Percentiles rank a stretch among this genome's conserved stretches.
phyloP scores from a whole-genome alignment of 2,113 vertebrate species.

The Natator depressus region DNA sequence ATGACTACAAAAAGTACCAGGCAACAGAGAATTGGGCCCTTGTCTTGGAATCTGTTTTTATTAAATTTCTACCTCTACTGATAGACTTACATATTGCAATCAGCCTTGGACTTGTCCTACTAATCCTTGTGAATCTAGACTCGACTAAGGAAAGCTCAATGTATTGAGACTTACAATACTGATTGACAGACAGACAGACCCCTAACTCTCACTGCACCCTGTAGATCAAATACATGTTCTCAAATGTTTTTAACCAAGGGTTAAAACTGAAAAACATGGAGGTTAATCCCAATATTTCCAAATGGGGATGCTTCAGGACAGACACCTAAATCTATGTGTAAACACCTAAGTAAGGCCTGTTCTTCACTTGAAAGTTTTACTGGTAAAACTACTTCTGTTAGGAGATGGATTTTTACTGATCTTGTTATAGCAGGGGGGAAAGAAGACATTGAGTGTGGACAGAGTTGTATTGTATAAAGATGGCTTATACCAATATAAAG shows the following conservation, averaged over 20 bases:
- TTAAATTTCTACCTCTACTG: not conserved
- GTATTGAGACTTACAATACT: not conserved
- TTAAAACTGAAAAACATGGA: not conserved
- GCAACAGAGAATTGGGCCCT: not conserved
- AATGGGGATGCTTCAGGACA: not conserved
- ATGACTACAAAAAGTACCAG: not conserved
- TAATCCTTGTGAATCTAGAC: not conserved
- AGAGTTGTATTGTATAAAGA: fast-evolving
- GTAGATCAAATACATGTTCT: not conserved
- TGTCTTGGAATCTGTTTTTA: not conserved
- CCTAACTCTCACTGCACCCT: not conserved
- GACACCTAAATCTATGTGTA: not conserved
- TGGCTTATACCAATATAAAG: not conserved
- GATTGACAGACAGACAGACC: no score
- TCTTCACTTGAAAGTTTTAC: fast-evolving
- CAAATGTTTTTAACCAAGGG: not conserved
- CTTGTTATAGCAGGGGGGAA: not conserved
- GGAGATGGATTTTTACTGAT: not conserved
- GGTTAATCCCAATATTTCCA: not conserved
- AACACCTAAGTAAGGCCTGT: not conserved
- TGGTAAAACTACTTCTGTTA: not conserved
- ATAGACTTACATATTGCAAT: not conserved
- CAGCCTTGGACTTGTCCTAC: not conserved
- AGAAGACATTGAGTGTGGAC: not conserved
- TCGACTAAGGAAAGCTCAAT: not conserved